These are phyloP conservation scores for Palloptera scutellata DNA, from an alignment of 2,888 invertebrate species.

Conservation along the genomic window DNA sequence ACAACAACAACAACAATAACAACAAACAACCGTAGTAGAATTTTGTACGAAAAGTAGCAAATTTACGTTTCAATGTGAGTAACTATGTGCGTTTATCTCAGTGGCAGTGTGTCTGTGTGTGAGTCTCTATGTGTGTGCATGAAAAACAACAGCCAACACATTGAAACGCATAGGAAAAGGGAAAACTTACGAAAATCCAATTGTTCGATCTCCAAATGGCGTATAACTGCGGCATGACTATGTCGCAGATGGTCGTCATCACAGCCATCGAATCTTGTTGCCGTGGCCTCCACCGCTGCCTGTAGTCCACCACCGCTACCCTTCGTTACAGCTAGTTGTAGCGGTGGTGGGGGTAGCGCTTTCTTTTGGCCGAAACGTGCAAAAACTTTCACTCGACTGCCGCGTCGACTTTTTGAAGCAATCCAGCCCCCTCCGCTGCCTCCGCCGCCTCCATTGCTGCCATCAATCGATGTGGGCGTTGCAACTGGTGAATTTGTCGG, in stretches of 20 bases:
- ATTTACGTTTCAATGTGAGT: slow-evolving; percentile 31
- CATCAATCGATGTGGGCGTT: not conserved
- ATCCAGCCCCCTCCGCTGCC: slow-evolving; percentile 23
- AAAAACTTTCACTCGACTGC: slow-evolving; percentile 56
- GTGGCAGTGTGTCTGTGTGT: slow-evolving; percentile 2
- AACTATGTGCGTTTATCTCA: slow-evolving; percentile 16
- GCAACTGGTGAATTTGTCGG: slow-evolving; percentile 15
- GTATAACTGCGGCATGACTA: slow-evolving; percentile 41
- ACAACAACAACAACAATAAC: slow-evolving; percentile 22
- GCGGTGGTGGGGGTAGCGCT: slow-evolving; percentile 47
- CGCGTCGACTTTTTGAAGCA: slow-evolving; percentile 50
- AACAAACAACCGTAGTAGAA: slow-evolving; percentile 41
- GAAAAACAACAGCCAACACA: slow-evolving; percentile 34
- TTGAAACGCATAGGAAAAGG: slow-evolving; percentile 37
- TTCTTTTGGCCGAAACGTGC: slow-evolving; percentile 57
- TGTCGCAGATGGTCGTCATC: slow-evolving; percentile 39
- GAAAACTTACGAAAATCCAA: slow-evolving; percentile 60
- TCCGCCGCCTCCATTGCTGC: slow-evolving; percentile 11
- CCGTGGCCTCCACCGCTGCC: slow-evolving; percentile 23
- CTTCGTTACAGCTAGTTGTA: slow-evolving; percentile 30
- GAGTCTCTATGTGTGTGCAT: not conserved
- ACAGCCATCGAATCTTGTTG: slow-evolving; percentile 33
- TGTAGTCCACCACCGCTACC: not conserved
- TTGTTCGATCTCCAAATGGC: slow-evolving; percentile 56
- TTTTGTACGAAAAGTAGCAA: slow-evolving; percentile 26